Evolutionary conservation across 1,140 invertebrate species (phyloP), one percentile per base, ranked within the genome.

Genomic region (Rhagoletis pomonella): DNA sequence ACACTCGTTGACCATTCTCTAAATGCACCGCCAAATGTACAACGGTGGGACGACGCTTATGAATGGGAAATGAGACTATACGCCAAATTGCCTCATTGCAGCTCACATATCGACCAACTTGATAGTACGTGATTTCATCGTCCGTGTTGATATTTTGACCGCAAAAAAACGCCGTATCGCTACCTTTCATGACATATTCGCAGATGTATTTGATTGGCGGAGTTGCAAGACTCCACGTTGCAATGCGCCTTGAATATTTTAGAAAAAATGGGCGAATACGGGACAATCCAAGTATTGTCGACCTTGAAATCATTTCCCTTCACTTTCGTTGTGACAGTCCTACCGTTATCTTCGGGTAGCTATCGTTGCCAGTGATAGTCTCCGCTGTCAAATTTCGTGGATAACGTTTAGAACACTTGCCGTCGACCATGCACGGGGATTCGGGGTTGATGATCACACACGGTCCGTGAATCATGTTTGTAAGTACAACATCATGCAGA

Each of bases 401-500:
- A 60, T 73, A 60, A 3, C 67, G 50, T 50, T 84, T 84, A 17
- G 73, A 81, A 44, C 87, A 87, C 39, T 87, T 84, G 42, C 87
- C 73, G 47, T 87, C 73, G 12, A 60, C 19, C 58, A 87, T 87
- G 44, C 73, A 60, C 4, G 87, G 58, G 50, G 73, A 87, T 19
- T 84, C 19, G 12, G 55, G 29, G 39, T 87, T 84, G 39, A 81
- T 3, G 59, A 44, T 17, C 9, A 29, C 58, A 89, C 93, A 94
- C 4, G 93, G 93, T 60, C 93, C 93, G 91, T 94, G 93, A 89
- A 94, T 93, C 94, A 95, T 29, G 29, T 95, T 87, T 86, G 90
- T 93, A 6, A 77, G 93, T 19, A 94, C 91, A 86, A 93, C 88
- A 60, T 89, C 90, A 91, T 91, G 89, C 47, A 94, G 89, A 77